Base-by-base conservation (phyloP, 2,888 invertebrate species). In the Ophion ventricosus region DNA sequence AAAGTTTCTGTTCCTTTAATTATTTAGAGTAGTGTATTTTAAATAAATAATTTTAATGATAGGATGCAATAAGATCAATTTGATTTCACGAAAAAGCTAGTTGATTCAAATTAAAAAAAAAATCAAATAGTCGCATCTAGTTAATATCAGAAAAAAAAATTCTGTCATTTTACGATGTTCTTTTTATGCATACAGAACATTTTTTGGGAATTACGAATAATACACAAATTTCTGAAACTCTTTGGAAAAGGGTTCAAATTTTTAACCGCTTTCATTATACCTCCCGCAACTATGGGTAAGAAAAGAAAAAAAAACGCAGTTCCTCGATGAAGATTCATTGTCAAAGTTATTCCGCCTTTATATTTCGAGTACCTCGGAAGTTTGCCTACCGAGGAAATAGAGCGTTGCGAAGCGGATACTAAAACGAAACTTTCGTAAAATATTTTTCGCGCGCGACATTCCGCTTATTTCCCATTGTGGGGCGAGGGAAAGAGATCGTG, bases 361-460 rank as follows among this genome's bases (percentile, higher is more conserved):
- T 49, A 17, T 49, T 10, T 23, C 4, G 8, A 25, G 59, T 59
- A 20, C 25, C 14, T 49, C 49, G 49, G 49, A 49, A 49, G 14
- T 49, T 49, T 17, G 49, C 49, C 14, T 49, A 3, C 49, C 14
- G 49, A 49, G 49, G 49, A 49, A 49, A 49, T 20, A 56, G 56
- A 26, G n/a, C 11, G 17, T 57, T 11, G 17, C n/a, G 35, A 20
- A 72, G 29, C 40, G 7, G 23, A 35, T 35, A 35, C 20, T 57
- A 70, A 72, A 54, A 54, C 11, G 25, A 69, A 79, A 76, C 66
- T 17, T 63, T 70, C 5, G 5, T 43, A 25, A 70, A 76, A 76
- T 70, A 74, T 75, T 74, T 56, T 49, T 43, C 35, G 17, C 25
- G 17, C 25, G 54, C n/a, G 23, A 74, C 69, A 29, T 79, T 75